Evolutionary conservation across 2,797 vertebrate species (phyloP), one percentile per base, ranked within the genome.

Genomic region (Macropus fuliginosus): DNA sequence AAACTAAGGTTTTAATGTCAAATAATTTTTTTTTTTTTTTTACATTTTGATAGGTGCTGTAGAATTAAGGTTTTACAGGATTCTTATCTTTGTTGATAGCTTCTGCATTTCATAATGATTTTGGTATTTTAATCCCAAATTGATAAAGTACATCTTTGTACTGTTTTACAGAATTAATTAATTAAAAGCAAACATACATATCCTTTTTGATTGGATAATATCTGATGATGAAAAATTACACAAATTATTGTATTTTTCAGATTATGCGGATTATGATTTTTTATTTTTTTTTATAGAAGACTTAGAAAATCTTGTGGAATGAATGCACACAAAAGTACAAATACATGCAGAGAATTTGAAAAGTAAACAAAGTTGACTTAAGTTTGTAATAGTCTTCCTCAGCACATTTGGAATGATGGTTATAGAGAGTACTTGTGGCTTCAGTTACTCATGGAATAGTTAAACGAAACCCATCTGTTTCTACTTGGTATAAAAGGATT

Each of bases 1-100:
- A 66, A 18, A 40, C 34, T 98, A 97, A 98, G 97, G 50, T 95
- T 95, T 98, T 98, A 97, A 89, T 97, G 97, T 95, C 95, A 93
- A 96, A 95, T 96, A 57, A 95, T 94, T 93, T 96, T 74, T 52
- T 52, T 74, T 52, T 52, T 50, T 52, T 52, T 52, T 95, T 94
- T 96, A 27, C 93, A 97, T 97, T 97, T 96, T 54, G 91, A 50
- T n/a, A 57, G 10, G 55, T 50, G 56, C 56, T 91, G 31, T 92
- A 93, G 96, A 93, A 74, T 97, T 92, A 95, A 91, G 50, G 57
- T 92, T 97, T 96, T 93, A 93, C 55, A 57, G 91, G 94, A 59
- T n/a, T 0, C 0, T 0, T 97, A 54, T 95, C 96, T 98, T n/a
- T 95, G 91, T 0, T 95, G 92, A 93, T 91, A 92, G 91, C 94